phyloP scores from a whole-genome alignment of 2,888 invertebrate species.

The Sinodicranocentrus sp. region DNA sequence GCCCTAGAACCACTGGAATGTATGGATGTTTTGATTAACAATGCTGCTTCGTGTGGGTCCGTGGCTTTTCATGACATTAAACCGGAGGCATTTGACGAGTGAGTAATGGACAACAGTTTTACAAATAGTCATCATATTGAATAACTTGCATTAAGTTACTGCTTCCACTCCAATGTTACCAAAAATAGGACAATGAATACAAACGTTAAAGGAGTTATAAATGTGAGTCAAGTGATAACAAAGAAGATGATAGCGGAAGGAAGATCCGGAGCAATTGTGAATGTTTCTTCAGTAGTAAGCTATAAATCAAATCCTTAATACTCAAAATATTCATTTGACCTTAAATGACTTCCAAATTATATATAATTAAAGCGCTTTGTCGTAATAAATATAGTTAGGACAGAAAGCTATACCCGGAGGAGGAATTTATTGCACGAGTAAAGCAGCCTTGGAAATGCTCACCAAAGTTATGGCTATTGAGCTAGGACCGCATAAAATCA shows the following conservation, averaged over 20 bases:
- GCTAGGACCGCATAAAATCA: slow-evolving; percentile 4
- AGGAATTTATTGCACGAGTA: neutral
- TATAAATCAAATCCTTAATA: neutral
- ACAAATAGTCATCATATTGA: neutral
- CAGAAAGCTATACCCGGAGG: neutral
- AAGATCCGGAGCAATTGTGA: neutral
- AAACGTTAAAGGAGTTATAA: neutral
- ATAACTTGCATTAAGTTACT: too few species aligned
- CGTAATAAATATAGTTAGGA: neutral
- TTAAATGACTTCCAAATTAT: too few species aligned
- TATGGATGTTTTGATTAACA: slow-evolving; percentile 80
- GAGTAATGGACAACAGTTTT: neutral
- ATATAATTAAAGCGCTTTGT: too few species aligned
- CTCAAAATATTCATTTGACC: too few species aligned
- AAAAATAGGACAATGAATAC: neutral
- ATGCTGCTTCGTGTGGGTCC: slow-evolving; percentile 79
- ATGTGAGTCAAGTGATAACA: neutral
- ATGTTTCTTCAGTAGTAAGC: neutral
- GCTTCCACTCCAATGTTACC: too few species aligned
- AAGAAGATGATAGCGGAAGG: slow-evolving; percentile 10
- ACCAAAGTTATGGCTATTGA: neutral
- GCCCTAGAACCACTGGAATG: slow-evolving; percentile 78
- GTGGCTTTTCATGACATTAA: slow-evolving; percentile 78
- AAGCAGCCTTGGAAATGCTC: slow-evolving; percentile 18
- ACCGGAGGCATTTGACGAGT: slow-evolving; percentile 79